A percentile compares a stretch with the other conserved stretches of the same genome.
Conservation (phyloP, 2,113 vertebrate species). For the Phainopepla nitens region DNA sequence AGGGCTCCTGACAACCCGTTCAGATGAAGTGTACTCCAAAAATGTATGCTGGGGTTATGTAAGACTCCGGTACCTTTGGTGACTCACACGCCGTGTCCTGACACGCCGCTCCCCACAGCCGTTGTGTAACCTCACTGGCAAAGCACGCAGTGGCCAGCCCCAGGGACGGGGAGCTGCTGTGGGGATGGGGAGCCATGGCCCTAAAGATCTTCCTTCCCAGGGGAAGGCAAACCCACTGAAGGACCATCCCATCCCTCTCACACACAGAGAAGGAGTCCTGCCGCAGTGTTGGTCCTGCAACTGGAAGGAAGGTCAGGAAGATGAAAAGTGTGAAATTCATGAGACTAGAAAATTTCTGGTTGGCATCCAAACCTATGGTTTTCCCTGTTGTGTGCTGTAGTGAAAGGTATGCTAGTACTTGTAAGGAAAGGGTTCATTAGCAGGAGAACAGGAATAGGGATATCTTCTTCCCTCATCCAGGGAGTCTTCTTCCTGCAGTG, state of each 20-base stretch:
- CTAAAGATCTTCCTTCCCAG: not conserved
- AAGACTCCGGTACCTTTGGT: constrained; percentile 15
- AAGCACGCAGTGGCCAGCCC: not conserved
- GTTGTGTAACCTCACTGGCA: not conserved
- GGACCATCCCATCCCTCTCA: not conserved
- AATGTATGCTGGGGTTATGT: constrained; percentile 20
- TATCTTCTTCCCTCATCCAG: not conserved
- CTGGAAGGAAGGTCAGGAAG: not conserved
- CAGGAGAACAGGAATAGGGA: not conserved
- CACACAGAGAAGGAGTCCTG: not conserved
- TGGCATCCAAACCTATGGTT: not conserved
- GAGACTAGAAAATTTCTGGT: not conserved
- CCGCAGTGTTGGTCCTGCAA: fast-evolving
- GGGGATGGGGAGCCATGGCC: not conserved
- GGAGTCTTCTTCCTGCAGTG: not conserved
- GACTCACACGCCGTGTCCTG: constrained; percentile 28
- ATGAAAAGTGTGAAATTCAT: not conserved
- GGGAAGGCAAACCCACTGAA: not conserved
- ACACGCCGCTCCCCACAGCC: not conserved
- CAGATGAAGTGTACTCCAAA: constrained; percentile 12
- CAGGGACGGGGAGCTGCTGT: not conserved
- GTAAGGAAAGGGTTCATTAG: not conserved
- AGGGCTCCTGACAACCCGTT: constrained; percentile 37
- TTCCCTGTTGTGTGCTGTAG: not conserved
- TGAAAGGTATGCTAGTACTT: not conserved